A percentile compares a stretch with the other conserved stretches of the same genome.
These are phyloP conservation scores for Parambassis ranga DNA, from an alignment of 2,797 vertebrate species.

Conservation along the genomic window DNA sequence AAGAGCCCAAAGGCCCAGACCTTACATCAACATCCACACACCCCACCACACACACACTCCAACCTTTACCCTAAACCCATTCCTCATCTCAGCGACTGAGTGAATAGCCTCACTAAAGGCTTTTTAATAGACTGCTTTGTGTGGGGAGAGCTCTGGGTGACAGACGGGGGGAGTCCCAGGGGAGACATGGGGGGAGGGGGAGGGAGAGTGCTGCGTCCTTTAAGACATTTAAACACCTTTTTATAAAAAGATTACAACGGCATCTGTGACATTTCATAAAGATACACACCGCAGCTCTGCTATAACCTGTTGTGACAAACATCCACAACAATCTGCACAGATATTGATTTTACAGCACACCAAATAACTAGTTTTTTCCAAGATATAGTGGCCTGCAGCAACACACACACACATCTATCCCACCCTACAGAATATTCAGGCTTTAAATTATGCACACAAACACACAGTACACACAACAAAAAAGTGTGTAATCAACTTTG, in stretches of 20 bases:
- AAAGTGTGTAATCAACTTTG: no score
- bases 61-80: slow-evolving; percentile 51
- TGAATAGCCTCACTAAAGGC: slow-evolving; percentile 71
- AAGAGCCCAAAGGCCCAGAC: slow-evolving; percentile 24
- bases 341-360: neutral
- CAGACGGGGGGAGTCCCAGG: slow-evolving; percentile 44
- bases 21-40: slow-evolving; percentile 18
- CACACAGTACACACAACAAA: neutral
- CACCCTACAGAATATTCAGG: neutral
- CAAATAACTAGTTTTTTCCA: slow-evolving; percentile 1
- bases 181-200: slow-evolving; percentile 11
- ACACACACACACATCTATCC: neutral
- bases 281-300: neutral
- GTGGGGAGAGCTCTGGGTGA: slow-evolving; percentile 45
- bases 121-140: slow-evolving; percentile 82
- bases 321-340: neutral
- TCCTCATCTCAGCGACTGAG: slow-evolving; percentile 56
- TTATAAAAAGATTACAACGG: slow-evolving; percentile 2
- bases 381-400: no score
- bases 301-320: neutral
- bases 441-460: slow-evolving; percentile 5
- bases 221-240: neutral
- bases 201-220: neutral
- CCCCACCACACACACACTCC: slow-evolving; percentile 8
- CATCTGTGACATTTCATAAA: slow-evolving; percentile 8